Percentiles rank a stretch among this genome's conserved stretches.
Evolutionary conservation across 2,113 vertebrate genomes (phyloP).

Genomic region (Spheniscus mendiculus): DNA sequence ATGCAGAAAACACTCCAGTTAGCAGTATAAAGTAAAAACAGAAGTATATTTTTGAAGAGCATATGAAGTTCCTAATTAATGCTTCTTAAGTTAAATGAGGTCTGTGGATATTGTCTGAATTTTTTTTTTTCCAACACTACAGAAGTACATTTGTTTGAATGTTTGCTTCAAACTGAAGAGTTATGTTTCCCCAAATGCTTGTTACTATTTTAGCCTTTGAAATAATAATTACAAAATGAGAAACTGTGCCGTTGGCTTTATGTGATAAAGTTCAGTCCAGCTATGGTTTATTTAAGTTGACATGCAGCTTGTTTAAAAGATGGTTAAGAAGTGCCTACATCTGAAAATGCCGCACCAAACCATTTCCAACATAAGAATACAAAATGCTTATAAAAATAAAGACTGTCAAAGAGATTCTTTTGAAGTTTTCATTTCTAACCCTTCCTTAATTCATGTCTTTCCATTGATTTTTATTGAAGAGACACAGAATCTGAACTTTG

Average conservation of each 20-base stretch:
- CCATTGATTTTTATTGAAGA: neutral
- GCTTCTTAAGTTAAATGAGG: neutral
- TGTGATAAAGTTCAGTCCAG: neutral
- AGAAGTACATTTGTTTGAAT: neutral
- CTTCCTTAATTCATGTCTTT: neutral
- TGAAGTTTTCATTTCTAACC: neutral
- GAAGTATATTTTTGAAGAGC: neutral
- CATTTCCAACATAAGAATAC: neutral
- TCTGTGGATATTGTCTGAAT: neutral
- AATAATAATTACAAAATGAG: neutral
- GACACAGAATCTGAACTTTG: neutral
- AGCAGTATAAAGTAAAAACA: neutral
- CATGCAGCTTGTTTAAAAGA: neutral
- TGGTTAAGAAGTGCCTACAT: neutral
- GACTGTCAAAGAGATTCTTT: neutral
- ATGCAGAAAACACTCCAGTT: neutral
- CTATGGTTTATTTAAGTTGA: neutral
- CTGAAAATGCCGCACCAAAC: neutral
- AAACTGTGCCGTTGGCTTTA: neutral
- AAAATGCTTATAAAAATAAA: neutral
- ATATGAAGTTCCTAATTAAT: neutral
- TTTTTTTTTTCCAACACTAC: neutral
- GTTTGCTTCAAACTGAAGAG: neutral
- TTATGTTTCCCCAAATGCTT: neutral
- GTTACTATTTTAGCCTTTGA: neutral